Percentiles rank a stretch among this genome's conserved stretches.
Conservation (phyloP, 2,888 invertebrate genomes). For the Perdita meconis region DNA sequence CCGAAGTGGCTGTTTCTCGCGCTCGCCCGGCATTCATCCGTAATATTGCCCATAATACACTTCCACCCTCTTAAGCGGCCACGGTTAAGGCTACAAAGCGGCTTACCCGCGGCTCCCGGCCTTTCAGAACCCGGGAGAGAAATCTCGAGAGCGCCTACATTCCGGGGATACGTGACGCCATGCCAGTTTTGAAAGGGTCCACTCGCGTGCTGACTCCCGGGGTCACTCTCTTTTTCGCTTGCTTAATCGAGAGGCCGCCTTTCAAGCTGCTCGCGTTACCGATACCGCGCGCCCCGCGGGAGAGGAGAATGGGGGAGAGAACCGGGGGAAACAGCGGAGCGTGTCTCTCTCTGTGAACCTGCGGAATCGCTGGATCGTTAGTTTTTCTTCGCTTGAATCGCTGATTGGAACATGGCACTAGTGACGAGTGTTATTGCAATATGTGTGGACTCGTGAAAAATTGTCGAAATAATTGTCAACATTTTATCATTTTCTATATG, state of each 20-base stretch:
- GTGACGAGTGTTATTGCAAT: too few species aligned
- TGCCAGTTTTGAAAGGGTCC: slow-evolving; percentile 52
- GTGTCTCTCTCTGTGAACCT: too few species aligned
- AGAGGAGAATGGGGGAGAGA: background rate
- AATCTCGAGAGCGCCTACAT: slow-evolving; percentile 72
- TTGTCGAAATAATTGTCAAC: too few species aligned
- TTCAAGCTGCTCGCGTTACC: slow-evolving; percentile 35
- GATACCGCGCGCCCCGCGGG: slow-evolving; percentile 8
- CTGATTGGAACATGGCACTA: too few species aligned
- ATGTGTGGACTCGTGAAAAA: too few species aligned
- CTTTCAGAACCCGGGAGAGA: slow-evolving; percentile 62
- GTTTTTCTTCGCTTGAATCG: too few species aligned
- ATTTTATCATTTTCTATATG: too few species aligned
- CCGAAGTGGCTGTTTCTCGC: slow-evolving; percentile 70
- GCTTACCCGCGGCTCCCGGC: slow-evolving; percentile 71
- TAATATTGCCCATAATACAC: slow-evolving; percentile 73
- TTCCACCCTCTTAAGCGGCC: slow-evolving; percentile 74
- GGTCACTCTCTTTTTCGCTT: slow-evolving; percentile 47
- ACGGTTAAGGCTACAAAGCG: slow-evolving; percentile 72
- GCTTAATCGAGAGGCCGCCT: slow-evolving; percentile 56
- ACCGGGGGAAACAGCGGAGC: too few species aligned
- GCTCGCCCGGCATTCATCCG: slow-evolving; percentile 66
- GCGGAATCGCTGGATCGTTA: too few species aligned
- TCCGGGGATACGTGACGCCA: slow-evolving; percentile 62
- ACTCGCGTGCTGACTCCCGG: slow-evolving; percentile 58